Percentiles rank a stretch among this genome's conserved stretches.
phyloP scores from a whole-genome alignment of 1,140 invertebrate genomes.

The Eciton burchellii region DNA sequence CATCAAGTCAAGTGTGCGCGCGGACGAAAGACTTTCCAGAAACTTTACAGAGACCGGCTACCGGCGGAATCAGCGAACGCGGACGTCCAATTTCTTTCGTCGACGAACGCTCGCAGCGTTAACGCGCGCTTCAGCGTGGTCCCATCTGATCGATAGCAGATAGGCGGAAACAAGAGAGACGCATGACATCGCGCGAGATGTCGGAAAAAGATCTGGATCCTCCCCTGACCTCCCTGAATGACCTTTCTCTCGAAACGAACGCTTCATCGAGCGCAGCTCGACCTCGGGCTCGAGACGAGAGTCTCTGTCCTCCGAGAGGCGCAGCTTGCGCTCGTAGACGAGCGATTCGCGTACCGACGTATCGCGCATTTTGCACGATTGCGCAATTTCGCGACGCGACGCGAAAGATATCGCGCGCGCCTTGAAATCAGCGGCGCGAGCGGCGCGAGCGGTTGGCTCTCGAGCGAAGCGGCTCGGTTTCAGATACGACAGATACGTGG shows the following conservation, averaged over 20 bases:
- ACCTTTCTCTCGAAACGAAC: too few relatives aligned
- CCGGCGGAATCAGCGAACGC: slow-evolving; percentile 27
- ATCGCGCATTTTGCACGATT: slow-evolving; percentile 1
- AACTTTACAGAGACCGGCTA: slow-evolving; percentile 44
- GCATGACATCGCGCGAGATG: neutral
- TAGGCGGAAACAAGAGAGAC: slow-evolving; percentile 19
- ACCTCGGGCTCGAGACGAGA: neutral
- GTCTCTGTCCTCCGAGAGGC: too few relatives aligned
- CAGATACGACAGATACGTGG: slow-evolving; percentile 23
- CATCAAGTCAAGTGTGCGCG: slow-evolving; percentile 10
- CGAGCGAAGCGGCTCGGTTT: neutral
- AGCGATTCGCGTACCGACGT: neutral
- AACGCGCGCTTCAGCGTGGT: slow-evolving; percentile 57
- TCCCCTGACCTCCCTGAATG: too few relatives aligned
- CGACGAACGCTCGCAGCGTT: slow-evolving; percentile 53
- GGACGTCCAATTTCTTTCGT: slow-evolving; percentile 63
- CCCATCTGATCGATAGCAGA: slow-evolving; percentile 67
- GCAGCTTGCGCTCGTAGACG: neutral
- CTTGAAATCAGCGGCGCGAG: slow-evolving; percentile 19
- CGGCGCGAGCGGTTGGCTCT: neutral
- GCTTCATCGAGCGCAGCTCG: neutral
- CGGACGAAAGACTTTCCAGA: slow-evolving; percentile 48
- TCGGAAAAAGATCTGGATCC: neutral
- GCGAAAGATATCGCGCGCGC: slow-evolving; percentile 11
- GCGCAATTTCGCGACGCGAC: slow-evolving; percentile 32